Evolutionary conservation across 2,888 invertebrate genomes (phyloP).

Genomic region (Scaeva pyrastri): DNA sequence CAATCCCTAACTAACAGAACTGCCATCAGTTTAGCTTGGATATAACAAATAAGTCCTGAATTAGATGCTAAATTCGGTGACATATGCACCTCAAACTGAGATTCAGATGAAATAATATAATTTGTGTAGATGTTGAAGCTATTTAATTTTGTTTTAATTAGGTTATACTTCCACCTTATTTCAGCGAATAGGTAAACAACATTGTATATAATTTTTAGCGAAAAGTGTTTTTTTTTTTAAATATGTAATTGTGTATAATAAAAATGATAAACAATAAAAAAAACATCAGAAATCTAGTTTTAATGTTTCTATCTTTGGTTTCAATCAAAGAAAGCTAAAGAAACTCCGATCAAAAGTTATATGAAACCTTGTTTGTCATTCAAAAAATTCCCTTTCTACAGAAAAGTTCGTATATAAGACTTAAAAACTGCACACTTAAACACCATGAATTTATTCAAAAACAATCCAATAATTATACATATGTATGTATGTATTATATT

Average conservation of each 20-base stretch:
- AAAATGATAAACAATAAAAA: not conserved
- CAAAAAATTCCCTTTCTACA: too few relatives aligned
- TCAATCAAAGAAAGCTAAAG: too few relatives aligned
- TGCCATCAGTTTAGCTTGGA: slow-evolving; percentile 19
- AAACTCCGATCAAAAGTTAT: too few relatives aligned
- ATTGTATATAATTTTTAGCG: not conserved
- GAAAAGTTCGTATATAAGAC: too few relatives aligned
- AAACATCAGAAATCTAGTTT: not conserved
- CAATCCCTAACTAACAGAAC: slow-evolving; percentile 25
- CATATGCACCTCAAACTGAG: slow-evolving; percentile 35
- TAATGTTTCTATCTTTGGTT: too few relatives aligned
- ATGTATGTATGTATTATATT: too few relatives aligned
- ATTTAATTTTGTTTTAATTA: not conserved
- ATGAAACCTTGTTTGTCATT: too few relatives aligned
- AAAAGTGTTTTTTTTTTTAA: not conserved
- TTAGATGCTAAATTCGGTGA: slow-evolving; percentile 54
- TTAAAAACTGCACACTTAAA: too few relatives aligned
- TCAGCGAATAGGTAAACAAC: not conserved
- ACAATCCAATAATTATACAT: too few relatives aligned
- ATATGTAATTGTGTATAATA: too few relatives aligned
- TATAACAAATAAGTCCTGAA: slow-evolving; percentile 61
- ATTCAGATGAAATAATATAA: slow-evolving; percentile 38
- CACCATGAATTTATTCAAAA: too few relatives aligned
- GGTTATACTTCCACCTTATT: not conserved
- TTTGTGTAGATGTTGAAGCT: not conserved